Evolutionary conservation across 2,888 invertebrate genomes (phyloP).

Genomic region (Tenthredo mesomela): DNA sequence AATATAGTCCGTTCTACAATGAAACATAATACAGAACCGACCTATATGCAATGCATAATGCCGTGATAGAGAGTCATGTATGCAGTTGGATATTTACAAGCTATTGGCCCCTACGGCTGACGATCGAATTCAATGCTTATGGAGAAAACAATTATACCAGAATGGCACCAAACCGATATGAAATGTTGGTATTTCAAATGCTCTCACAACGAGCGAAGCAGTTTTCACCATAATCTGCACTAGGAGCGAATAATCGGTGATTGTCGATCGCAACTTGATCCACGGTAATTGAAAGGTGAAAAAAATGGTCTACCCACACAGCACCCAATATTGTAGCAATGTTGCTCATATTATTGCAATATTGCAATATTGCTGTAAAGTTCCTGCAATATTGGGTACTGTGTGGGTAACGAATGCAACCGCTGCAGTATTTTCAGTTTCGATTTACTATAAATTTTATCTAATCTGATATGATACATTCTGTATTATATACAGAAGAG

Average conservation of each 20-base stretch:
- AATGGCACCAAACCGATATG: background rate
- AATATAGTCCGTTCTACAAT: too few relatives aligned
- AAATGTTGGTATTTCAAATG: conserved; percentile 26
- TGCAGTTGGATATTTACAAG: background rate
- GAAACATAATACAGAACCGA: too few relatives aligned
- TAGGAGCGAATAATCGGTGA: background rate
- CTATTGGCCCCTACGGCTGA: background rate
- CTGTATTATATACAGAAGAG: background rate
- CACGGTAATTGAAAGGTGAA: background rate
- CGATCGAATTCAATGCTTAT: background rate
- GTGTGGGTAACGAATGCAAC: background rate
- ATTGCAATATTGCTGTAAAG: too few relatives aligned
- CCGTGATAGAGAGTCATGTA: background rate
- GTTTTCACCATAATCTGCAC: background rate
- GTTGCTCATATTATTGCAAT: too few relatives aligned
- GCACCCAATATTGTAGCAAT: too few relatives aligned
- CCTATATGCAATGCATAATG: too few relatives aligned
- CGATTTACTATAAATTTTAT: background rate
- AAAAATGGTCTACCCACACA: background rate
- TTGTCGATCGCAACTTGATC: background rate
- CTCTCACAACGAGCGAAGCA: background rate
- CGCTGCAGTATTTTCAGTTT: background rate
- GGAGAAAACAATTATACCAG: conserved; percentile 16
- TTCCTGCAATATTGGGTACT: too few relatives aligned
- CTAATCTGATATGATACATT: background rate